These are phyloP conservation scores for Corydoras maculifer DNA, from an alignment of 2,113 vertebrate genomes.

Conservation along the genomic window DNA sequence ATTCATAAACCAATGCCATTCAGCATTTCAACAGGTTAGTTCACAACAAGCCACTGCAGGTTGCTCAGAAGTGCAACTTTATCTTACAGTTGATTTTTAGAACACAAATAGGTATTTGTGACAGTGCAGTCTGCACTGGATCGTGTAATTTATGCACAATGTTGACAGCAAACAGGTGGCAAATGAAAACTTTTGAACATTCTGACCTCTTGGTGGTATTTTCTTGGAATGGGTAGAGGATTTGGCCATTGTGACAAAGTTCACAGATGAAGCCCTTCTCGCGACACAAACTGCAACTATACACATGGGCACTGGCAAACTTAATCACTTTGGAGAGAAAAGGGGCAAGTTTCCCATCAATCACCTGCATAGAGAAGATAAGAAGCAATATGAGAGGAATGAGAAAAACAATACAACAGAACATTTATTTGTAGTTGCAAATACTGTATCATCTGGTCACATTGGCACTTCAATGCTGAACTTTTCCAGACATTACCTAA, in stretches of 20 bases:
- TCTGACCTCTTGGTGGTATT: slow-evolving; percentile 84
- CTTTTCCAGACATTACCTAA: too few species aligned
- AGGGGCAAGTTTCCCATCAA: slow-evolving; percentile 92
- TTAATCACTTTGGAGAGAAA: slow-evolving; percentile 97
- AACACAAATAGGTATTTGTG: too few species aligned
- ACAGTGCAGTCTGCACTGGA: too few species aligned
- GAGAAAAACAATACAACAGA: neutral
- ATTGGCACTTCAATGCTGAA: too few species aligned
- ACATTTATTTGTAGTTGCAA: too few species aligned
- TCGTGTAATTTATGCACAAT: neutral
- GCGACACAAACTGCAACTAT: slow-evolving; percentile 93
- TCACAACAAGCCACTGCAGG: too few species aligned
- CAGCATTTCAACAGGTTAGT: too few species aligned
- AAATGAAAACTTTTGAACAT: neutral
- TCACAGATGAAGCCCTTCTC: slow-evolving; percentile 98
- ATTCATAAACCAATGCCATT: too few species aligned
- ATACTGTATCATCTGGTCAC: too few species aligned
- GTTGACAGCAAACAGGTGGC: neutral
- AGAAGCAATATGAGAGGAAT: too few species aligned
- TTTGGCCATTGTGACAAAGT: slow-evolving; percentile 89
- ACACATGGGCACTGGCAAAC: slow-evolving; percentile 91
- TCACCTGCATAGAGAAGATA: slow-evolving; percentile 68
- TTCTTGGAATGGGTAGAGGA: slow-evolving; percentile 97
- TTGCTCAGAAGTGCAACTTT: too few species aligned
- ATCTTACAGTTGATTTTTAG: too few species aligned